These are phyloP conservation scores for Drosophila sucinea DNA, from an alignment of 1,140 invertebrate genomes.

Conservation along the genomic window DNA sequence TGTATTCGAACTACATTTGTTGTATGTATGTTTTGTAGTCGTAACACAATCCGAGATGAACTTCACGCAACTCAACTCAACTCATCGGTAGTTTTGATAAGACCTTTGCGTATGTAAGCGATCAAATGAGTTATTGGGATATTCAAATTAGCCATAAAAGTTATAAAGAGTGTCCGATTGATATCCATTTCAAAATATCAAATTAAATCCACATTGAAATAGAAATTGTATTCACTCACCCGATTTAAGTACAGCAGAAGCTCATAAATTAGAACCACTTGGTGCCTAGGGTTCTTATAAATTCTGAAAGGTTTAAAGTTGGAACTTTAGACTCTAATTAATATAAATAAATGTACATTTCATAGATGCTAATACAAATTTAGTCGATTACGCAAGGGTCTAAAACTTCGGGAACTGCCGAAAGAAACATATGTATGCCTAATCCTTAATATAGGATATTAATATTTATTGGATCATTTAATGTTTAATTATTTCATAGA, in stretches of 20 bases:
- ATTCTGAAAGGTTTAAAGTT: too few species aligned
- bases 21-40: neutral
- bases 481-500: neutral
- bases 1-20: neutral
- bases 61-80: neutral
- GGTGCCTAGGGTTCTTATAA: too few species aligned
- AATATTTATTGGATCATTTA: neutral
- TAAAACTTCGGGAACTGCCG: neutral
- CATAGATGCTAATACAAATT: too few species aligned
- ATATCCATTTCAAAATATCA: too few species aligned
- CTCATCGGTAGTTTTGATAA: conserved; percentile 5
- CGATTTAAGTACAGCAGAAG: too few species aligned
- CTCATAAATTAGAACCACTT: too few species aligned
- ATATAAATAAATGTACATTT: too few species aligned
- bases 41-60: neutral
- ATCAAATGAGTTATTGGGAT: neutral
- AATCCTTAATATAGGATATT: neutral
- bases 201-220: too few species aligned
- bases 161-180: too few species aligned
- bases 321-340: too few species aligned
- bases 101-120: neutral
- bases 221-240: too few species aligned
- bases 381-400: neutral
- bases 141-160: neutral
- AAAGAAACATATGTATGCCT: neutral